phyloP scores from a whole-genome alignment of 2,797 vertebrate genomes.

The Chaunax sp. region DNA sequence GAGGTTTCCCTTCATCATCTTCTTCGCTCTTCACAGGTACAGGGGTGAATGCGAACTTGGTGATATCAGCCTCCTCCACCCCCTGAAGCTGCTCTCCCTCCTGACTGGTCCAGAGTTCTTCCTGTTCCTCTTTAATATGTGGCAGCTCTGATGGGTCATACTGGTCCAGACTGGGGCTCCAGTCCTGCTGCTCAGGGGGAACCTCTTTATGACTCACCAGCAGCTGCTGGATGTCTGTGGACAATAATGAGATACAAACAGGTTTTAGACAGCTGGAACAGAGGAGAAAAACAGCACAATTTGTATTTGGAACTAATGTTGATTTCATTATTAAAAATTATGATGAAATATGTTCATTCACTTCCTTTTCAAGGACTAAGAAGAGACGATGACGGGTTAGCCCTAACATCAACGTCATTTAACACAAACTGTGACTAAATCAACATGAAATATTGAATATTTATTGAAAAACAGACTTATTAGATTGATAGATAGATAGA shows the following conservation, averaged over 20 bases:
- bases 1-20: background rate
- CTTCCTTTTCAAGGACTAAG: no score
- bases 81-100: background rate
- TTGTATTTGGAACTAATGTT: no score
- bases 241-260: background rate
- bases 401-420: no score
- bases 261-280: background rate
- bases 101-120: background rate
- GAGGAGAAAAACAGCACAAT: no score
- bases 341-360: no score
- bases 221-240: background rate
- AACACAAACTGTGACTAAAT: no score
- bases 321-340: no score
- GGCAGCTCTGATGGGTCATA: background rate
- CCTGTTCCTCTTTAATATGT: constrained; percentile 1
- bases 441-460: no score
- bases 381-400: no score
- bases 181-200: background rate
- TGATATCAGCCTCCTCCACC: background rate
- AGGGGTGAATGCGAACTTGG: background rate
- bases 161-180: background rate
- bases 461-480: no score
- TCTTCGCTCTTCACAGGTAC: background rate
- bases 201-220: background rate
- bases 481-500: no score